These are phyloP conservation scores for Lycopodina hypogea DNA, from an alignment of 37 sponge, comb jelly and placozoan species.

Conservation along the genomic window DNA sequence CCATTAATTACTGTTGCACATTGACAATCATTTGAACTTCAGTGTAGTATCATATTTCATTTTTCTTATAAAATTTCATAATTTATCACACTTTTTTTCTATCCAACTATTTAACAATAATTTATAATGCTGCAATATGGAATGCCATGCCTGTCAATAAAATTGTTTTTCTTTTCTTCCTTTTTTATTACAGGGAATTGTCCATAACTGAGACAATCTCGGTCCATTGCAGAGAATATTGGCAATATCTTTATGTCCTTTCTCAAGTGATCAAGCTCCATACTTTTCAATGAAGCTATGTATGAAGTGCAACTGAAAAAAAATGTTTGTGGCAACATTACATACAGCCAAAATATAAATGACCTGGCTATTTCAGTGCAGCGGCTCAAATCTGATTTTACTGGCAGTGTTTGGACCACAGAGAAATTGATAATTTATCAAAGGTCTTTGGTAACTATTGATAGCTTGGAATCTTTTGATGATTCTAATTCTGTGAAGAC, in stretches of 20 bases:
- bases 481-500: conserved; percentile 26
- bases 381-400: background rate
- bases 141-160: too few species aligned
- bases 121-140: too few species aligned
- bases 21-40: too few species aligned
- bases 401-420: background rate
- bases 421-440: background rate
- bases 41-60: too few species aligned
- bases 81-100: too few species aligned
- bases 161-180: too few species aligned
- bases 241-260: conserved; percentile 6
- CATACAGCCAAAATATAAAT: background rate
- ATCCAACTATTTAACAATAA: too few species aligned
- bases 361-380: background rate
- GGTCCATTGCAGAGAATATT: background rate
- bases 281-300: background rate
- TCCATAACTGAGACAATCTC: background rate
- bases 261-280: conserved; percentile 6
- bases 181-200: conserved; percentile 20
- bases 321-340: background rate
- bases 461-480: too few species aligned
- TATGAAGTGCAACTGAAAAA: background rate
- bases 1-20: too few species aligned
- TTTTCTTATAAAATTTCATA: too few species aligned
- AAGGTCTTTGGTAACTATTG: too few species aligned